A percentile compares a stretch with the other conserved stretches of the same genome.
phyloP scores from a whole-genome alignment of 2,888 invertebrate genomes.

The Celastrina argiolus region DNA sequence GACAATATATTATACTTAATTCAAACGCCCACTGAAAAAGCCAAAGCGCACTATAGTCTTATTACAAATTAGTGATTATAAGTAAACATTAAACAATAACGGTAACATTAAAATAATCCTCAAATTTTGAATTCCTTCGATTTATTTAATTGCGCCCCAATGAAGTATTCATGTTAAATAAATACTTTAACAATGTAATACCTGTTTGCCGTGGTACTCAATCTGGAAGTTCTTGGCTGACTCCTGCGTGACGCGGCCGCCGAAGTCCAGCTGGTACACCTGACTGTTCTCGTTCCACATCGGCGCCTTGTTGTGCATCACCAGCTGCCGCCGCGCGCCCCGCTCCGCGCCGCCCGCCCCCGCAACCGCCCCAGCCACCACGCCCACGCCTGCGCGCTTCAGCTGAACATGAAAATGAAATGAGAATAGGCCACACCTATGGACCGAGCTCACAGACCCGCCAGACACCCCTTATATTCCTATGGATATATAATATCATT shows the following conservation, averaged over 20 bases:
- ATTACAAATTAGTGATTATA: no score
- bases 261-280: slow-evolving; percentile 99
- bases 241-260: slow-evolving; percentile 98
- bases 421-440: background rate
- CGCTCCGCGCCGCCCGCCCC: slow-evolving; percentile 30
- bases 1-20: no score
- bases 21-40: no score
- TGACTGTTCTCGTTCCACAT: slow-evolving; percentile 99
- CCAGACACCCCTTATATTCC: no score
- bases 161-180: background rate
- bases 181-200: no score
- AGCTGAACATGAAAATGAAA: slow-evolving; percentile 67
- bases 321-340: slow-evolving; percentile 83
- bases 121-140: no score
- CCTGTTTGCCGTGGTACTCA: slow-evolving; percentile 97
- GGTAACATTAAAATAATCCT: no score
- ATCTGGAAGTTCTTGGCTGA: slow-evolving; percentile 99
- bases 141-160: no score
- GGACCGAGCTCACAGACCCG: no score
- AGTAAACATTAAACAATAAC: no score
- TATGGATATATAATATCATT: no score
- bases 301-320: slow-evolving; percentile 98
- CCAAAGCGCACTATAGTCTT: no score
- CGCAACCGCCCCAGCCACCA: background rate
- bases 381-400: slow-evolving; percentile 74